These are phyloP conservation scores for Heliconius sara DNA, from an alignment of 2,888 invertebrate genomes.

Conservation along the genomic window DNA sequence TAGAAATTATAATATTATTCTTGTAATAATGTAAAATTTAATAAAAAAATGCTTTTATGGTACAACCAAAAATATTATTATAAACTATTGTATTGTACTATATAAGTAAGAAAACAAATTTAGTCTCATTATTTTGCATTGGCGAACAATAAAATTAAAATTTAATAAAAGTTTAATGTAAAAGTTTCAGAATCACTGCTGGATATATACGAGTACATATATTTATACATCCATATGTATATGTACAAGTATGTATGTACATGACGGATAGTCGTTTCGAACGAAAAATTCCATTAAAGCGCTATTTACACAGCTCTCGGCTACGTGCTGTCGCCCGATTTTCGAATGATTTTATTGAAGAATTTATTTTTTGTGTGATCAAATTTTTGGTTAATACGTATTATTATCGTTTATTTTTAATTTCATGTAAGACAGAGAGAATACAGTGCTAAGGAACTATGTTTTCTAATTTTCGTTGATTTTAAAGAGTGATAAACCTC, in stretches of 20 bases:
- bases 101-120: not conserved
- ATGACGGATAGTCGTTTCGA: slow-evolving; percentile 57
- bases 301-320: slow-evolving; percentile 74
- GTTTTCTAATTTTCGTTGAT: too few species aligned
- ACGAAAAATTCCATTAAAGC: slow-evolving; percentile 75
- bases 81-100: not conserved
- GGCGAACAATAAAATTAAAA: not conserved
- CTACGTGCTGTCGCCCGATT: slow-evolving; percentile 58
- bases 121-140: not conserved
- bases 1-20: not conserved
- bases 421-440: too few species aligned
- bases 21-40: not conserved
- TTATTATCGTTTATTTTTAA: not conserved
- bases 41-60: not conserved
- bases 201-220: not conserved
- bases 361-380: slow-evolving; percentile 38
- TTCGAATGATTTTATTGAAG: slow-evolving; percentile 49
- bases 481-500: too few species aligned
- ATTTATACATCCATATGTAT: slow-evolving; percentile 17
- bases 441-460: too few species aligned
- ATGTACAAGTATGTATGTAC: slow-evolving; percentile 32
- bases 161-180: not conserved
- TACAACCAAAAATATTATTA: not conserved
- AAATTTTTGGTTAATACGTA: not conserved
- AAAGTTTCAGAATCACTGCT: not conserved